Base-by-base conservation (phyloP, 2,888 invertebrate genomes). In the Temnothorax ravouxi region DNA sequence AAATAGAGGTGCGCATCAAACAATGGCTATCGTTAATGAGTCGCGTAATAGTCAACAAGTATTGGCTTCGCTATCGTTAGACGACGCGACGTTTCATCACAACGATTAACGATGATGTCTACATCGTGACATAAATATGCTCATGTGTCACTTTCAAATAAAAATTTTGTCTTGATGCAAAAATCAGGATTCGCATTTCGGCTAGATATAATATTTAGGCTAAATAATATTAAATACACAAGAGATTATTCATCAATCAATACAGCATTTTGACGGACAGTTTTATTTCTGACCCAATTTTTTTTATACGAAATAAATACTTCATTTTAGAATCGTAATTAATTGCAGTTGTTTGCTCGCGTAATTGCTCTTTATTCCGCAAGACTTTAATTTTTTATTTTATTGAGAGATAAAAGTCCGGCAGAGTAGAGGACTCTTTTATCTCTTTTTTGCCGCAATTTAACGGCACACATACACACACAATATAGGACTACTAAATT, bases 11-110 rank as follows among this genome's bases (percentile, higher is more conserved):
- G 88, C 84, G 91, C 89, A 91, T 91, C 91, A 88, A 92, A 93
- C 93, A 93, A 93, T 93, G 87, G 91, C 81, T 79, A 86, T 86
- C 89, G 90, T 89, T 92, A 93, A 94, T 93, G 92, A 93, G 92
- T 89, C 89, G 84, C 80, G 82, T 89, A 88, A 90, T 88, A 89
- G 89, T 84, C 86, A 81, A 72, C 84, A 77, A 88, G 86, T 86
- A 85, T 61, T 47, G 47, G 15, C 56, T 56, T 47, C 44, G 29
- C 75, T 50, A 21, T 34, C 71, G 59, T 21, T 59, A n/a, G 64
- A 15, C 59, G 59, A 84, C 61, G 59, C 59, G 59, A 84, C 61
- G 59, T 72, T 66, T 82, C 69, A 13, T 80, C 69, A 67, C 8
- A 66, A 15, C 64, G 41, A 41, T 2, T n/a, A 52, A 52, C 50